phyloP scores from a whole-genome alignment of 2,113 vertebrate genomes.

The Rhizomys pruinosus region DNA sequence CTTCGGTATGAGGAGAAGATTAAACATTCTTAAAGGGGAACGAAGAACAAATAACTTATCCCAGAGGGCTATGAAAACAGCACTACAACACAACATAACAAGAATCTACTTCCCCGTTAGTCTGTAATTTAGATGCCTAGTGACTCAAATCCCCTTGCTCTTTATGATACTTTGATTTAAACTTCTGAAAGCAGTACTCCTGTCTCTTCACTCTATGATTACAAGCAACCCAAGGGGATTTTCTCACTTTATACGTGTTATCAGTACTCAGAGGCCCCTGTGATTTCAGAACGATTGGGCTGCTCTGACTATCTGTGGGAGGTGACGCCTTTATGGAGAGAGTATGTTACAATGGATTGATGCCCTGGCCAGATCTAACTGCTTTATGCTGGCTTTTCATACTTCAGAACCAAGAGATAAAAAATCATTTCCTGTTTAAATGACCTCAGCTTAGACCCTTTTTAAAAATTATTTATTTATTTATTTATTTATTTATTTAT shows the following conservation, averaged over 20 bases:
- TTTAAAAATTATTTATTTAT: too few relatives aligned
- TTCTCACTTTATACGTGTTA: conserved; percentile 3
- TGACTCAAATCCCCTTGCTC: not conserved
- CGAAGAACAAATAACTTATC: too few relatives aligned
- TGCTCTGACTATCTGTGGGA: not conserved
- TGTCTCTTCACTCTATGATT: not conserved
- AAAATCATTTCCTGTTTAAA: not conserved
- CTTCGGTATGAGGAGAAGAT: too few relatives aligned
- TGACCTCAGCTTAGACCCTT: not conserved
- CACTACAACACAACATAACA: too few relatives aligned
- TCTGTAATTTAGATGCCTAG: not conserved
- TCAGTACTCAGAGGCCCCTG: not conserved
- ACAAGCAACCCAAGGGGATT: not conserved
- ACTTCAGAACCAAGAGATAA: not conserved
- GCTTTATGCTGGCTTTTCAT: not conserved
- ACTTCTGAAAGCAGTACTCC: not conserved
- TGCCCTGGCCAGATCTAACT: not conserved
- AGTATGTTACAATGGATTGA: not conserved
- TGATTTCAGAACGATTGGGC: not conserved
- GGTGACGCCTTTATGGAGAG: not conserved
- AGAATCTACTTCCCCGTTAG: not conserved
- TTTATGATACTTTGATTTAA: not conserved
- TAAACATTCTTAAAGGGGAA: too few relatives aligned
- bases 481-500: too few relatives aligned
- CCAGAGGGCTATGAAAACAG: too few relatives aligned